Evolutionary conservation across 2,113 vertebrate genomes (phyloP).

Genomic region (Variabilichromis moorii): DNA sequence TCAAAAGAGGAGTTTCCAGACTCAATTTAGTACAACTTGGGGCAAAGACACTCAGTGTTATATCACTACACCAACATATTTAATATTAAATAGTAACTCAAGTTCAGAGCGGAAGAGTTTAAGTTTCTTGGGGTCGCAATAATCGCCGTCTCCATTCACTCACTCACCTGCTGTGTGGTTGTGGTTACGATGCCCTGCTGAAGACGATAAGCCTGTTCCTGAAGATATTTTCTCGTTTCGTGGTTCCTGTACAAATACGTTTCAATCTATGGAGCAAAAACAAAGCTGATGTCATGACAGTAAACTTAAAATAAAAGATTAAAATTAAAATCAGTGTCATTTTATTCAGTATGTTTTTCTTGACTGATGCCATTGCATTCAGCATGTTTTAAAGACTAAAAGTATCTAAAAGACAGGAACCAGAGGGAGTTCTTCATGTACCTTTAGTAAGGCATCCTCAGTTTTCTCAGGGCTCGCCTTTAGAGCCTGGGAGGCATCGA

Average conservation of each 20-base stretch:
- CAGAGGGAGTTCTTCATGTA: constrained; percentile 27
- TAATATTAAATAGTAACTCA: background rate
- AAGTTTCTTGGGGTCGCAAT: accelerated
- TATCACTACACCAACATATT: background rate
- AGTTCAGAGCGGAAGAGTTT: accelerated
- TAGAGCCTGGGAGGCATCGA: constrained; percentile 92
- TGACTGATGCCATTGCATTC: background rate
- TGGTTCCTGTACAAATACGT: constrained; percentile 95
- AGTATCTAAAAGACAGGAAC: background rate
- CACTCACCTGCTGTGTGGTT: constrained; percentile 88
- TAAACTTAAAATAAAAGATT: background rate
- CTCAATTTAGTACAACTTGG: accelerated
- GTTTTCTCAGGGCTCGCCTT: constrained; percentile 95
- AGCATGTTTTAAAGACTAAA: background rate
- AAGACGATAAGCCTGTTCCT: constrained; percentile 92
- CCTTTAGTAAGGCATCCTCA: constrained; percentile 93
- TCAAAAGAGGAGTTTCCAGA: background rate
- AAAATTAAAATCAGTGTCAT: background rate
- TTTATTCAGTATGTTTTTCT: background rate
- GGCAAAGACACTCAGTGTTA: background rate
- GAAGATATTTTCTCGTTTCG: constrained; percentile 89
- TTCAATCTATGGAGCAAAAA: constrained; percentile 80
- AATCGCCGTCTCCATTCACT: background rate
- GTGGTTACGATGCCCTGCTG: constrained; percentile 96
- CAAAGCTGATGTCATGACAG: background rate